Evolutionary conservation across 2,113 vertebrate genomes (phyloP), one percentile per base, ranked within the genome.

Genomic region (Nesogale talazaci): DNA sequence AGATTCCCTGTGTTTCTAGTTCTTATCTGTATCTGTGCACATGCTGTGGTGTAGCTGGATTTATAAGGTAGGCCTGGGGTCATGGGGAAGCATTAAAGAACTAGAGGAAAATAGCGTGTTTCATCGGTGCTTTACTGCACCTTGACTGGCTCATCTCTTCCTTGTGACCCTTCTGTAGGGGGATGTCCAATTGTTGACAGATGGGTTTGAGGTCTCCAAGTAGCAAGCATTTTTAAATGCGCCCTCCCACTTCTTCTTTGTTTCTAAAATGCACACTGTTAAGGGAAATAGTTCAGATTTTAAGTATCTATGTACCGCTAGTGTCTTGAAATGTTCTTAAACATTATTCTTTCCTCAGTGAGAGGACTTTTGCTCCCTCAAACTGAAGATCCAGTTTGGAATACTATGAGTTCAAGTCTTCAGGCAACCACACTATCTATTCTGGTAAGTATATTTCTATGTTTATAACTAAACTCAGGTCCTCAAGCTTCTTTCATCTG

Each of bases 361-460:
- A 98, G 96, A 96, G 98, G 97, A 94, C 93, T 98, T 94, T 79
- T 97, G 0, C 92, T 96, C 19, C 61, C 96, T 25, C 56, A 88
- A 14, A 93, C 85, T 25, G 97, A 98, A 94, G 97, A 97, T 29
- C n/a, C 79, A 10, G 81, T 96, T 83, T 97, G 96, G 97, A 97
- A 97, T 76, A 96, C 96, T 16, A 97, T 97, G 76, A 97, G 97
- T 61, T 96, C 97, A 10, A 86, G 91, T 84, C 93, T 97, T 95
- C 94, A 95, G 90, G 78, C 93, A 63, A 96, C 59, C 15, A 93
- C 93, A 0, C 86, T 97, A 22, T 95, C 96, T 0, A 27, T 97
- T 96, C 96, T 96, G 86, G 98, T 98, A 96, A 98, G 97, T 98
- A 94, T 75, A 89, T 78, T n/a, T 95, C 82, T 75, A 2, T 72